Evolutionary conservation across 2,888 invertebrate genomes (phyloP), one percentile per base, ranked within the genome.

Genomic region (Drosophila demipolita): DNA sequence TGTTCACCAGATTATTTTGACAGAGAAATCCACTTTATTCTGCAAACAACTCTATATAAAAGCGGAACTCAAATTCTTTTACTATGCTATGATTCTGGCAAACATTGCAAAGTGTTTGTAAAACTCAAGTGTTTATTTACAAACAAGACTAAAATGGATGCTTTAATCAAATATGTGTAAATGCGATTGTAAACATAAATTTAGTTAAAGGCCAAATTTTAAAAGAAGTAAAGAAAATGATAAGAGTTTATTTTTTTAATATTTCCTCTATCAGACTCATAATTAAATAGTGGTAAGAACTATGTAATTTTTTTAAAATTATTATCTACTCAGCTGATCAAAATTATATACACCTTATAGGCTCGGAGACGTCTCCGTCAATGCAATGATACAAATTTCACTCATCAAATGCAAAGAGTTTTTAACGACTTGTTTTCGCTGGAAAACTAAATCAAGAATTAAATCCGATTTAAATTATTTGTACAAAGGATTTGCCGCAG

Each of bases 401-500:
- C 1, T 15, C 15, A 15, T 15, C 36, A 2, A 15, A 15, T 7
- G 36, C 3, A 7, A 45, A 15, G 12, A 3, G 0, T 6, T 20
- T 20, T 20, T 0, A 20, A 20, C 7, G 12, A 15, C 6, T 15
- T 36, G 7, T 42, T 20, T 42, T 42, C 1, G 11, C 20, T 45
- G 12, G n/a, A n/a, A n/a, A 0, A 42, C 40, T 11, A 9, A 42
- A 11, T 42, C 7, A 45, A 15, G 3, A 23, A 23, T 45, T 45
- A 23, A 4, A 45, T 23, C 15, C 15, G 45, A 45, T 45, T 45
- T 45, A 15, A 45, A 15, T 8, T 45, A 23, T 33, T 67, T 52
- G 17, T 49, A 23, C 36, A 49, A 53, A 64, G 63, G 57, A 69
- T 75, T 70, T 65, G 49, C 45, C 29, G 20, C 55, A n/a, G 71